Conservation (phyloP, 2,888 invertebrate species). For the Cantharis flavilabris region DNA sequence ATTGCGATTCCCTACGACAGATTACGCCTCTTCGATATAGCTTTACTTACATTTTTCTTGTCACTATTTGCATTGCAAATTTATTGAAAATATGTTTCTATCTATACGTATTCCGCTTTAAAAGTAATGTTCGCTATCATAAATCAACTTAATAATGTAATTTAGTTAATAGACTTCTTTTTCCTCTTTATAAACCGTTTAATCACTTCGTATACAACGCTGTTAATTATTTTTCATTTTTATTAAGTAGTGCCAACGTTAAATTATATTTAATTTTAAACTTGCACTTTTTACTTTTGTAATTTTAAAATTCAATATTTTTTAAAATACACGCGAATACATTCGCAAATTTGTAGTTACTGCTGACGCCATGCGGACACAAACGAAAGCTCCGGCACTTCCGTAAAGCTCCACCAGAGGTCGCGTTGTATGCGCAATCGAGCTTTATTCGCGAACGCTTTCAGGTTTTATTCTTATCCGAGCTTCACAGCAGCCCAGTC, state of each 20-base stretch:
- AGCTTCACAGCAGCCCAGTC: not conserved
- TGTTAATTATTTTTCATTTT: not conserved
- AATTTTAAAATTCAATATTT: not conserved
- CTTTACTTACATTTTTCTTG: conserved; percentile 9
- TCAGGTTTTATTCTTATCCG: not conserved
- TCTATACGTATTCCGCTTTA: not conserved
- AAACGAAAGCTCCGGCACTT: conserved; percentile 11
- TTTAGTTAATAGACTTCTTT: not conserved
- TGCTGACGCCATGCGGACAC: conserved; percentile 14
- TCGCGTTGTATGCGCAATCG: conserved; percentile 3
- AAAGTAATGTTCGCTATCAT: not conserved
- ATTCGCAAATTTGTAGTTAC: not conserved
- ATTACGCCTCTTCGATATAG: conserved; percentile 19
- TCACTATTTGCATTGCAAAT: conserved; percentile 4
- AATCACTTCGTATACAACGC: not conserved
- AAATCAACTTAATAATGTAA: not conserved
- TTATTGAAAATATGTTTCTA: not conserved
- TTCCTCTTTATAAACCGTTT: not conserved
- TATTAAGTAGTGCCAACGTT: not conserved
- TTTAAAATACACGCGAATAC: not conserved
- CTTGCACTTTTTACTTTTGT: not conserved
- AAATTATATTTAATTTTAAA: not conserved
- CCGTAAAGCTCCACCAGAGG: conserved; percentile 1
- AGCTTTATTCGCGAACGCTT: not conserved
- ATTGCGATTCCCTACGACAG: conserved; percentile 35